Percentiles rank a stretch among this genome's conserved stretches.
These are phyloP conservation scores for Vireo altiloquus DNA, from an alignment of 2,113 vertebrate genomes.

Conservation along the genomic window DNA sequence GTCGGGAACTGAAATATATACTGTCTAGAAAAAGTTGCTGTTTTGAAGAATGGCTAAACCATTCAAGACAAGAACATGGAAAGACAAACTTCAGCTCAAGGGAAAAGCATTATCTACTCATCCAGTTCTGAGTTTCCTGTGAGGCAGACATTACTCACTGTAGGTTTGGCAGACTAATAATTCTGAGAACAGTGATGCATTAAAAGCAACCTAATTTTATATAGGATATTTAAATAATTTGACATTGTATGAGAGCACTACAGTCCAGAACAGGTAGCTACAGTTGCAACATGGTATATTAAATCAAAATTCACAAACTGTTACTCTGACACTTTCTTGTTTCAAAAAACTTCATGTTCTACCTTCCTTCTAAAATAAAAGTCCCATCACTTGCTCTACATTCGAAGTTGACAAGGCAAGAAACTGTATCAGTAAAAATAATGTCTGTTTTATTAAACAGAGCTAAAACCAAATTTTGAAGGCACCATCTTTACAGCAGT, in stretches of 20 bases:
- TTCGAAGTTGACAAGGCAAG: background rate
- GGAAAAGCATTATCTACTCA: background rate
- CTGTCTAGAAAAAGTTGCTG: background rate
- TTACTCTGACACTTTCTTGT: background rate
- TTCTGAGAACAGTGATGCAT: background rate
- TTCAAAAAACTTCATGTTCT: background rate
- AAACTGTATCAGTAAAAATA: background rate
- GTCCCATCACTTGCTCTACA: background rate
- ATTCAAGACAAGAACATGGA: background rate
- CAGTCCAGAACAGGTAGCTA: background rate
- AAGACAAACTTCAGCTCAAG: background rate
- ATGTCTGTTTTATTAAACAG: background rate
- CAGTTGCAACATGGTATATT: background rate
- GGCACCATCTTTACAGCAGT: background rate
- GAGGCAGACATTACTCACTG: background rate
- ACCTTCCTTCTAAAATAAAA: background rate
- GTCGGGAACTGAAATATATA: background rate
- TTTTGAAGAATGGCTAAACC: background rate
- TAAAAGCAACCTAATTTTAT: background rate
- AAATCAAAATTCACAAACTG: background rate
- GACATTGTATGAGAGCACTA: background rate
- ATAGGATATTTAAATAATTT: background rate
- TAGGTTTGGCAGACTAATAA: background rate
- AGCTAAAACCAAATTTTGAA: background rate
- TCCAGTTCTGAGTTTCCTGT: background rate